Base-by-base conservation (phyloP, 2,888 invertebrate species). In the Punctoribates punctum region DNA sequence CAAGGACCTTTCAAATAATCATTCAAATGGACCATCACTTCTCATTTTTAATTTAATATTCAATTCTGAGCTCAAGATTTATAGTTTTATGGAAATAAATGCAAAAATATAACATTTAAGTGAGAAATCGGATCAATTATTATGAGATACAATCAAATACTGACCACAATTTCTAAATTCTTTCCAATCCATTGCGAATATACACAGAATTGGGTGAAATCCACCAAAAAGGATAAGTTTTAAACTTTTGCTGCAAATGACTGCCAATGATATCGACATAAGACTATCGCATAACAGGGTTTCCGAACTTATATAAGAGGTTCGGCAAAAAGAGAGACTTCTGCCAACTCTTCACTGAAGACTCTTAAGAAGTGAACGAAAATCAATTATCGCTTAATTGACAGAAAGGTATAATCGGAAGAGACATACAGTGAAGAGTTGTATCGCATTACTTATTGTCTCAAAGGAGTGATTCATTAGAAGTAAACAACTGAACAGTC, bases 131-230 rank as follows among this genome's bases (percentile, higher is more conserved):
- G n/a, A n/a, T n/a, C n/a, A n/a, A n/a, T n/a, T n/a, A n/a, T n/a
- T n/a, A n/a, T n/a, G n/a, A n/a, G n/a, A 54, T 8, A n/a, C 4
- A 8, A 1, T 54, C 11, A n/a, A 73, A 54, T 17, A 23, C 74
- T 74, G 9, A 75, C 75, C 75, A 75, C 38, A 73, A 1, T 34
- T 73, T 11, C 75, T 51, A 17, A 75, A 75, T 9, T 75, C 75
- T 73, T 75, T 72, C 75, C 75, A 75, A 54, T 75, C 51, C 75
- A 75, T 75, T 65, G 1, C 23, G 23, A 23, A 11, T 27, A 6
- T 20, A 17, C n/a, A n/a, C 20, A 54, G 11, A 54, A 54, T 54
- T 4, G 20, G 54, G 6, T n/a, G 8, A 25, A 5, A n/a, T 54
- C 2, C 1, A n/a, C 20, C 13, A 20, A 25, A 23, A n/a, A n/a